Evolutionary conservation across 1,140 invertebrate species (phyloP).

Genomic region (Lethocerus indicus): DNA sequence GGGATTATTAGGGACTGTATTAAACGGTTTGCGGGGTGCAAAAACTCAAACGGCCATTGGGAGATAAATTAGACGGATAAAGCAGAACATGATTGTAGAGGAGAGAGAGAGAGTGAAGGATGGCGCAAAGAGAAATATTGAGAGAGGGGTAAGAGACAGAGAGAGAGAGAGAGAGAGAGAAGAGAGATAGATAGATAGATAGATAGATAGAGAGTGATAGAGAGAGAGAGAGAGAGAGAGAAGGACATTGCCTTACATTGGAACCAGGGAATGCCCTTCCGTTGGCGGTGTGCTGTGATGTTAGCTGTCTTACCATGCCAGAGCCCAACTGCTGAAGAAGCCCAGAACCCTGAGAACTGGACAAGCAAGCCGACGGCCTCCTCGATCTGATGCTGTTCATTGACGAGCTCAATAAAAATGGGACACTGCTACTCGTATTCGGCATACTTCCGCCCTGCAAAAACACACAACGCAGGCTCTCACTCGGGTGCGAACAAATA

Average conservation of each 20-base stretch:
- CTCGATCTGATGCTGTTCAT: slow-evolving; percentile 67
- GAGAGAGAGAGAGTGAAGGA: neutral
- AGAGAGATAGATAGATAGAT: slow-evolving; percentile 3
- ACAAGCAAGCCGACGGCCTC: slow-evolving; percentile 46
- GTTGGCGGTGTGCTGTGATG: slow-evolving; percentile 42
- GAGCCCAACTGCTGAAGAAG: slow-evolving; percentile 66
- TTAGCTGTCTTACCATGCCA: slow-evolving; percentile 69
- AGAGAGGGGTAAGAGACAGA: slow-evolving; percentile 2
- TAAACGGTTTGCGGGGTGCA: too few species aligned
- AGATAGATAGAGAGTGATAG: slow-evolving; percentile 6
- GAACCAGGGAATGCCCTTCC: slow-evolving; percentile 44
- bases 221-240: slow-evolving; percentile 18
- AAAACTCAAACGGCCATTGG: neutral
- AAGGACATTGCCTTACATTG: slow-evolving; percentile 46
- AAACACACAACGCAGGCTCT: neutral
- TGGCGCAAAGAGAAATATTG: slow-evolving; percentile 3
- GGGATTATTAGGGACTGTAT: too few species aligned
- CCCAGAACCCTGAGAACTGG: slow-evolving; percentile 49
- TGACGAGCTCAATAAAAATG: slow-evolving; percentile 61
- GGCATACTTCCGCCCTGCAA: slow-evolving; percentile 66
- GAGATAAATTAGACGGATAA: neutral
- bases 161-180: slow-evolving; percentile 11
- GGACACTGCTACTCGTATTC: slow-evolving; percentile 71
- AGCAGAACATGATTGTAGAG: neutral
- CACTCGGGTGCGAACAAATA: neutral